Base-by-base conservation (phyloP, 1,140 invertebrate species). In the Physella acuta region DNA sequence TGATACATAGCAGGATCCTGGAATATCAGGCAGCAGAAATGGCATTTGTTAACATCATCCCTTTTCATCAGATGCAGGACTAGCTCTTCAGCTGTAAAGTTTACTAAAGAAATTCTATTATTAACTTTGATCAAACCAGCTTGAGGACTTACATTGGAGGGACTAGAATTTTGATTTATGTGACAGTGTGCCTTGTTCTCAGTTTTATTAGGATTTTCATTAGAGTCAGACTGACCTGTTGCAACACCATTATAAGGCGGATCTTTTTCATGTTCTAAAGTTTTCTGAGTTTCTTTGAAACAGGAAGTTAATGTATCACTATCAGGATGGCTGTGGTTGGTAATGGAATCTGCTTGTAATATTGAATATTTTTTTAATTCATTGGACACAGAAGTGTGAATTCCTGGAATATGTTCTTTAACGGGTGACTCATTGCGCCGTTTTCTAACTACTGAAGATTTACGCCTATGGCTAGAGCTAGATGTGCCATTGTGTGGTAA, bases 1-100 rank as follows among this genome's bases (percentile, higher is more conserved):
- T 79, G 78, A 58, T 79, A 79, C 78, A 79, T 79, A 17, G 78
- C 78, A 0, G 78, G 73, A 70, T 79, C 78, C 56, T 79, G 78
- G 59, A 79, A 79, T 16, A 79, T 76, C 26, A 79, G 37, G 64
- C 76, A 76, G 64, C 78, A 79, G 68, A 75, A 79, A 31, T 77
- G 74, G 70, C 78, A 79, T 36, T 73, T 72, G 49, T 75, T 72
- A 5, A 77, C 72, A 70, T 77, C 78, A 63, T 76, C 73, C 39
- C 78, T 39, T 3, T 75, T 73, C 73, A 76, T 77, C 59, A 79
- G 67, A 56, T 79, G 78, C 3, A 70, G 68, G 2, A 77, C 60
- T 16, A 79, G 68, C 62, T 79, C 78, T 52, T 77, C 71, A n/a
- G 71, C 71, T 28, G 74, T 75, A 63, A 79, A 77, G 62, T 77